phyloP scores from a whole-genome alignment of 2,797 vertebrate species.

The Ctenosaura bakeri region DNA sequence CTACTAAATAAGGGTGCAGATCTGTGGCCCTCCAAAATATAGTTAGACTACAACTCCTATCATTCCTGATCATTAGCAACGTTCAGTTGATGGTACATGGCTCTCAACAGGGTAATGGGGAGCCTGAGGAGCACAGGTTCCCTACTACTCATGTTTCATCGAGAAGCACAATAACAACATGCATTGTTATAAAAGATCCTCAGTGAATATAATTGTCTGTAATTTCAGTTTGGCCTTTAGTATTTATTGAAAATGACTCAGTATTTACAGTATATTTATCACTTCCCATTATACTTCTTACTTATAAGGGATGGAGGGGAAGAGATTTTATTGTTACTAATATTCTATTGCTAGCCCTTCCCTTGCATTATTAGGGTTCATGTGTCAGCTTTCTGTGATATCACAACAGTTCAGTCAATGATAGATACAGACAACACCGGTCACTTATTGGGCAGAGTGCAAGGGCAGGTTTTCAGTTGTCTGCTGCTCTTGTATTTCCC shows the following conservation, averaged over 20 bases:
- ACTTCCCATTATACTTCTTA: background rate
- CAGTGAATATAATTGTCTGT: background rate
- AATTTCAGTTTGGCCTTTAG: no score
- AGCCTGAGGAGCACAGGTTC: background rate
- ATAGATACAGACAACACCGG: background rate
- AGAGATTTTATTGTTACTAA: background rate
- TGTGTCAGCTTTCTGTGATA: background rate
- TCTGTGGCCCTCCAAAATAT: no score
- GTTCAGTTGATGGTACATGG: no score
- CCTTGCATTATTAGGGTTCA: background rate
- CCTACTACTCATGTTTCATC: background rate
- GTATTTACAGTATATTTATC: background rate
- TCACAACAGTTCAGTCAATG: background rate
- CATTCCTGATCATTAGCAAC: no score
- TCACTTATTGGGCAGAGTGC: background rate
- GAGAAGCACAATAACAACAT: background rate
- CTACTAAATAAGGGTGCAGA: background rate
- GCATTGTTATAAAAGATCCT: background rate
- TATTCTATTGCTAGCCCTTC: background rate
- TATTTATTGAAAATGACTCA: background rate
- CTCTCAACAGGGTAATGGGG: background rate
- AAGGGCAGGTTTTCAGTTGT: background rate
- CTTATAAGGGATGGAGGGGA: background rate
- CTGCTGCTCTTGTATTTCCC: background rate
- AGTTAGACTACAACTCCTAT: no score